Conservation (phyloP, 2,797 vertebrate species). For the Phrynocephalus vlangalii region DNA sequence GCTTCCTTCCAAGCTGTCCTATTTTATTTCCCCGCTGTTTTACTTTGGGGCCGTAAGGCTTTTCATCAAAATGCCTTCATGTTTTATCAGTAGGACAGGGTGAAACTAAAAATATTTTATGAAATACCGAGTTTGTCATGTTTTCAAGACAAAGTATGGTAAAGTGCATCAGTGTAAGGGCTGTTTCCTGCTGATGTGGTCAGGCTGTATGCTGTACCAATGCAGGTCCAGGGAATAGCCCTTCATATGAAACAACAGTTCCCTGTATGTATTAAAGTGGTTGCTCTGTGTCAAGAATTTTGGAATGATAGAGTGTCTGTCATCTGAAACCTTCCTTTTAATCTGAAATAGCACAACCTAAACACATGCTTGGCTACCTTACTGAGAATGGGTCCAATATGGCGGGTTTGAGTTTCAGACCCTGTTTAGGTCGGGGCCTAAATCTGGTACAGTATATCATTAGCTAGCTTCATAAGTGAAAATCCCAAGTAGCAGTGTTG, state of each 20-base stretch:
- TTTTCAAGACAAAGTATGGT: not conserved
- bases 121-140: not conserved
- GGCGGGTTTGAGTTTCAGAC: not conserved
- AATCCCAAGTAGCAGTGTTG: too few relatives aligned
- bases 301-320: not conserved
- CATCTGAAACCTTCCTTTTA: not conserved
- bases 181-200: not conserved
- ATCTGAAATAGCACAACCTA: not conserved
- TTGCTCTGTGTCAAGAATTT: not conserved
- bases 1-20: constrained; percentile 16
- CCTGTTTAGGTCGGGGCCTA: too few relatives aligned
- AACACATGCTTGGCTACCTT: not conserved
- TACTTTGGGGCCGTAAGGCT: constrained; percentile 22
- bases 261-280: not conserved
- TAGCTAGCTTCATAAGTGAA: too few relatives aligned
- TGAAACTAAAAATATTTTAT: constrained; percentile 2
- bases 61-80: constrained; percentile 23
- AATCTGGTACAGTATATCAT: too few relatives aligned
- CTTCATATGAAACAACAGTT: not conserved
- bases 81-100: not conserved
- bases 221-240: not conserved
- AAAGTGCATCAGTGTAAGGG: not conserved
- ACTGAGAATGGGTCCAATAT: not conserved
- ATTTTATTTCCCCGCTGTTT: constrained; percentile 28
- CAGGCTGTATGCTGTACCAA: not conserved